A percentile compares a stretch with the other conserved stretches of the same genome.
phyloP scores from a whole-genome alignment of 2,797 vertebrate genomes.

The Esox masquinongy region DNA sequence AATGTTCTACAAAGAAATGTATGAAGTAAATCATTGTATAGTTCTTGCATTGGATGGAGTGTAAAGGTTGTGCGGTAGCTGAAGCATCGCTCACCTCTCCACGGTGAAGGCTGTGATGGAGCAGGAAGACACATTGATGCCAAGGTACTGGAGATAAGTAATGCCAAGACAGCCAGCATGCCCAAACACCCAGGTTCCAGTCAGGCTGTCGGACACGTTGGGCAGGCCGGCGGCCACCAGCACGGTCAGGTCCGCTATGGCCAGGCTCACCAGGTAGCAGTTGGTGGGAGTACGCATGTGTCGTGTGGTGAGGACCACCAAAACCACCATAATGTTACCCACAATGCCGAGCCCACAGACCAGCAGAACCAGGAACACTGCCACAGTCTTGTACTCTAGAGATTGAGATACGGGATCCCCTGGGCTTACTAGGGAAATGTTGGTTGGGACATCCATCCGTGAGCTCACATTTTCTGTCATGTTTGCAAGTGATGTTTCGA shows the following conservation, averaged over 20 bases:
- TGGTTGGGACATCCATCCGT: conserved; percentile 71
- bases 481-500: conserved; percentile 3
- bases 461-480: conserved; percentile 72
- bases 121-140: conserved; percentile 84
- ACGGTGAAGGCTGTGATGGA: conserved; percentile 84
- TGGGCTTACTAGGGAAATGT: conserved; percentile 69
- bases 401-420: conserved; percentile 52
- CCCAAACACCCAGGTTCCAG: conserved; percentile 78
- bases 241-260: conserved; percentile 80
- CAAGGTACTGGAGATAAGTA: conserved; percentile 85
- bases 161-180: conserved; percentile 78
- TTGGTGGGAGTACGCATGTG: conserved; percentile 84
- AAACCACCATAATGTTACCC: conserved; percentile 83
- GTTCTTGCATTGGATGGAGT: background rate
- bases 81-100: conserved; percentile 71
- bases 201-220: conserved; percentile 79
- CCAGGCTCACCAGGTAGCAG: conserved; percentile 84
- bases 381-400: conserved; percentile 78
- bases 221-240: conserved; percentile 81
- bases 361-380: conserved; percentile 80
- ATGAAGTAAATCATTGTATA: background rate
- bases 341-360: conserved; percentile 78
- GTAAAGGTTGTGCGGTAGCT: background rate
- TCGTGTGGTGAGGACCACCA: conserved; percentile 78
- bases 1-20: background rate